Percentiles rank a stretch among this genome's conserved stretches.
Conservation (phyloP, 2,888 invertebrate species). For the Drosophila suboccidentalis region DNA sequence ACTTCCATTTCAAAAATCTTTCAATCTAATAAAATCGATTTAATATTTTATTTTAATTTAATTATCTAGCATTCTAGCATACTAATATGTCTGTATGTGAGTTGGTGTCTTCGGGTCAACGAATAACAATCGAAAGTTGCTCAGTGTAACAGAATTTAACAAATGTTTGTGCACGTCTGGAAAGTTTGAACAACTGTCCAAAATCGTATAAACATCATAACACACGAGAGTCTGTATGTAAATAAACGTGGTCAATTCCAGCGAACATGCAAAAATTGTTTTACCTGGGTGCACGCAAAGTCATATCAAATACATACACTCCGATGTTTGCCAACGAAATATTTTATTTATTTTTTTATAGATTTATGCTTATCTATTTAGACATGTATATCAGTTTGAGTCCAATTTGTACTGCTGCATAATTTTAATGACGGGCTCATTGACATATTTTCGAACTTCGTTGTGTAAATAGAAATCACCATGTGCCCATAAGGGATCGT, state of each 20-base stretch:
- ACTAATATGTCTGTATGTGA: background rate
- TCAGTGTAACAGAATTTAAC: background rate
- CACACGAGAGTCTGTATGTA: background rate
- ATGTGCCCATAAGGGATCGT: constrained; percentile 70
- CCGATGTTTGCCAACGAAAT: background rate
- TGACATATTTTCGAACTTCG: constrained; percentile 61
- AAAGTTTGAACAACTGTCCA: constrained; percentile 1
- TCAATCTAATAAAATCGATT: too few species aligned
- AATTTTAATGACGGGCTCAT: constrained; percentile 67
- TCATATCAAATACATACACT: background rate
- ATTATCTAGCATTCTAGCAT: too few species aligned
- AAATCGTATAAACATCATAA: background rate
- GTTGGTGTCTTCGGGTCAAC: background rate
- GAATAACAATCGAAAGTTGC: background rate
- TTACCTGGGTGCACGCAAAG: background rate
- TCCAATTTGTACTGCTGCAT: constrained; percentile 59
- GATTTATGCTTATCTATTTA: background rate
- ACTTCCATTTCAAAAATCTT: too few species aligned
- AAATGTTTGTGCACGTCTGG: background rate
- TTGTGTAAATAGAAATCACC: constrained; percentile 58
- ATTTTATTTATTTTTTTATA: background rate
- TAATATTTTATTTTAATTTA: too few species aligned
- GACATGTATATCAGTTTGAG: background rate
- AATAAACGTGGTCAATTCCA: background rate
- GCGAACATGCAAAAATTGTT: background rate